Evolutionary conservation across 2,888 invertebrate species (phyloP).

Genomic region (Nudaria mundana): DNA sequence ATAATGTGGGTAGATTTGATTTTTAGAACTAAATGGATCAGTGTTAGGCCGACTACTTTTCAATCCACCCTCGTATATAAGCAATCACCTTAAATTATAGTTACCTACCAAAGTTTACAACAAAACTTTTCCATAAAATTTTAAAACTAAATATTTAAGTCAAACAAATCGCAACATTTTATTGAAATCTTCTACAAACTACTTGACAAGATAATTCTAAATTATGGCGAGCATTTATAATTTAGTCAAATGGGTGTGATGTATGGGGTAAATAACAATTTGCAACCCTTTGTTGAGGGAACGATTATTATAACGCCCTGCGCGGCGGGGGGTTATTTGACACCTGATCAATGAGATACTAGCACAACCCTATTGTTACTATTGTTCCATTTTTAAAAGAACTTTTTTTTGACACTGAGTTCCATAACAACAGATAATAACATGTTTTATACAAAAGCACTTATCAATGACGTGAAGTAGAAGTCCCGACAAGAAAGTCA

Average conservation of each 20-base stretch:
- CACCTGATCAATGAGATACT: constrained; percentile 65
- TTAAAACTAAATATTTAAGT: too few species aligned
- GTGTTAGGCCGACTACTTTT: too few species aligned
- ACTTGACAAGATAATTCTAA: constrained; percentile 69
- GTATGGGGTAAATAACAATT: constrained; percentile 77
- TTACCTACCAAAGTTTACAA: too few species aligned
- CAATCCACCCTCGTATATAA: too few species aligned
- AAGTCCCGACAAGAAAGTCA: constrained; percentile 3
- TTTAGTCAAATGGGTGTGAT: constrained; percentile 66
- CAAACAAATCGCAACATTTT: background rate
- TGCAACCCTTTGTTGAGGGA: constrained; percentile 69
- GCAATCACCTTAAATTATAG: too few species aligned
- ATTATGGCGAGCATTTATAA: constrained; percentile 70
- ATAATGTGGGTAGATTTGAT: too few species aligned
- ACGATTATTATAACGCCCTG: constrained; percentile 57
- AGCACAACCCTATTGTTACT: constrained; percentile 37
- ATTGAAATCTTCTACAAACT: background rate
- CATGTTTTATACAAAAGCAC: constrained; percentile 15
- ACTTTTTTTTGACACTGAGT: constrained; percentile 24
- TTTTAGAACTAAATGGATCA: too few species aligned
- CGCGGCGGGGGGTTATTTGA: constrained; percentile 43
- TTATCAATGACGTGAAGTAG: constrained; percentile 4
- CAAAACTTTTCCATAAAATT: too few species aligned
- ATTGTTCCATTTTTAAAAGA: constrained; percentile 17
- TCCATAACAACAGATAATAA: constrained; percentile 9